phyloP scores from a whole-genome alignment of 2,888 invertebrate species.

The Parapristionchus giblindavisi region DNA sequence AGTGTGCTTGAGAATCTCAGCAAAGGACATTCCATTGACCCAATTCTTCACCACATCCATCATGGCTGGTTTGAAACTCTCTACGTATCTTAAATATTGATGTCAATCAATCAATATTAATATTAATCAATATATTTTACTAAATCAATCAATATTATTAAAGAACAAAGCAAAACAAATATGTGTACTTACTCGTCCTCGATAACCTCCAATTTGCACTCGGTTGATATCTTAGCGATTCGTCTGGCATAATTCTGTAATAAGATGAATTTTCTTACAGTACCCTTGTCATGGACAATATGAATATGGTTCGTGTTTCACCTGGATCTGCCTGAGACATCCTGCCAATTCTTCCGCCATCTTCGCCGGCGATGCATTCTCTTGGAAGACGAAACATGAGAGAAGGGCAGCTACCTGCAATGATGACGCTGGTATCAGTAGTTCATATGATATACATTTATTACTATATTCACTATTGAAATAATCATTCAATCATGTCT shows the following conservation, averaged over 20 bases:
- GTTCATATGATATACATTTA: background rate
- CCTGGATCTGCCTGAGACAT: constrained; percentile 89
- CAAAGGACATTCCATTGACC: constrained; percentile 91
- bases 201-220: constrained; percentile 72
- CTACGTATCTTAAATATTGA: constrained; percentile 77
- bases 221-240: constrained; percentile 85
- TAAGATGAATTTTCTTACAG: background rate
- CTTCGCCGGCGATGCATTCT: constrained; percentile 82
- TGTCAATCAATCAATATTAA: background rate
- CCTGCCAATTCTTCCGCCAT: constrained; percentile 85
- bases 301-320: constrained; percentile 62
- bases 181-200: constrained; percentile 54
- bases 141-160: background rate
- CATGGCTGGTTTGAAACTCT: constrained; percentile 89
- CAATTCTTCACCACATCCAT: constrained; percentile 97
- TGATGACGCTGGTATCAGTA: too few species aligned
- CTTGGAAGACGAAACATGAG: constrained; percentile 72
- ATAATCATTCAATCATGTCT: background rate
- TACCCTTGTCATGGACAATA: background rate
- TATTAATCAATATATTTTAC: too few species aligned
- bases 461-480: background rate
- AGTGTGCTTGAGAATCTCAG: constrained; percentile 93
- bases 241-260: constrained; percentile 85
- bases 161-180: background rate
- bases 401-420: constrained; percentile 79